Evolutionary conservation across 2,113 vertebrate genomes (phyloP).

Genomic region (Prochilodus magdalenae): DNA sequence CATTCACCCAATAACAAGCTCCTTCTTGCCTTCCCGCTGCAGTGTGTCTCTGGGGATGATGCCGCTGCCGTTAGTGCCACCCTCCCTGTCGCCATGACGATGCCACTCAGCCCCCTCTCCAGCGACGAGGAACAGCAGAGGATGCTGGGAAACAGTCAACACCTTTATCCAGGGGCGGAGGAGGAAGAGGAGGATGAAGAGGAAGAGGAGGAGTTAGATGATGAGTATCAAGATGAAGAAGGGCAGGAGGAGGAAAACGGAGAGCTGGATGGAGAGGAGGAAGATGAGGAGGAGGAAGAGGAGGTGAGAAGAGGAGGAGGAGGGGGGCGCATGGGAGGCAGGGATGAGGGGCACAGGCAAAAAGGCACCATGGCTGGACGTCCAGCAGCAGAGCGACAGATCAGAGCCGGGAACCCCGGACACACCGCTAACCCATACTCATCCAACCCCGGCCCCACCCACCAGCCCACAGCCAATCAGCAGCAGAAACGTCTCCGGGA

Average conservation of each 20-base stretch:
- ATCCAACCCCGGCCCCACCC: constrained; percentile 73
- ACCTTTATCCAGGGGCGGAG: constrained; percentile 80
- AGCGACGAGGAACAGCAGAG: constrained; percentile 92
- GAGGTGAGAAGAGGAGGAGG: constrained; percentile 62
- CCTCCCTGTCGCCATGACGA: constrained; percentile 86
- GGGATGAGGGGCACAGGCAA: constrained; percentile 71
- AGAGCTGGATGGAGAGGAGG: constrained; percentile 75
- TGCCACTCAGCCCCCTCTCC: constrained; percentile 91
- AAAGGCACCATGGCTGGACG: constrained; percentile 65
- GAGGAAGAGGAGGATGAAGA: constrained; percentile 88
- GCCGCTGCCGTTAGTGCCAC: constrained; percentile 76
- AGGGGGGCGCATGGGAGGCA: constrained; percentile 63
- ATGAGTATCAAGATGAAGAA: constrained; percentile 69
- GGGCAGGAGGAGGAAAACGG: constrained; percentile 75
- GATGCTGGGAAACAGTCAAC: constrained; percentile 81
- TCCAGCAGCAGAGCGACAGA: constrained; percentile 65
- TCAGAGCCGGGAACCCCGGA: constrained; percentile 67
- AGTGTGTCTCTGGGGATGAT: constrained; percentile 78
- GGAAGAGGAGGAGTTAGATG: constrained; percentile 85
- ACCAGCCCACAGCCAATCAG: constrained; percentile 76
- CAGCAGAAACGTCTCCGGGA: constrained; percentile 68
- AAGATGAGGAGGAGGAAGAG: constrained; percentile 65
- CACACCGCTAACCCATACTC: constrained; percentile 76
- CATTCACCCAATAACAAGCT: background rate
- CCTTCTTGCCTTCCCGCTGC: constrained; percentile 8